phyloP scores from a whole-genome alignment of 2,113 vertebrate genomes.

The Uropsilus gracilis region DNA sequence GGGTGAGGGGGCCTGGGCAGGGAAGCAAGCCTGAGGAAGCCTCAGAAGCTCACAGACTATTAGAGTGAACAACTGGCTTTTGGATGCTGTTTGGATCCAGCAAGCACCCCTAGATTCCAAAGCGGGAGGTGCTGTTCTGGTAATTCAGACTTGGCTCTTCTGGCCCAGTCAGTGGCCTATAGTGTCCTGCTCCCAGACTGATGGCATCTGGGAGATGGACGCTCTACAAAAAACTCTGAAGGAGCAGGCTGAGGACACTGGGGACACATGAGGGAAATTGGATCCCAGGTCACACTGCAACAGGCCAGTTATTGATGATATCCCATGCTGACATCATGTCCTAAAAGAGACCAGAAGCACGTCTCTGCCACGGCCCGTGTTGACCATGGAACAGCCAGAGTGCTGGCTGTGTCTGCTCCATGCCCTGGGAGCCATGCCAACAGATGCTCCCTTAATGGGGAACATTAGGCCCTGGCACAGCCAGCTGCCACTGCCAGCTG shows the following conservation, averaged over 20 bases:
- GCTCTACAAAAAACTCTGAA: neutral
- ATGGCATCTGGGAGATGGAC: neutral
- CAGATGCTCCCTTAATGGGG: constrained; percentile 55
- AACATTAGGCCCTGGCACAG: neutral
- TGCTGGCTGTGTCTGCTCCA: neutral
- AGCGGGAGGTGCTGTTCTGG: neutral
- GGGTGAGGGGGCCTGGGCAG: neutral
- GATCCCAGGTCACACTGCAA: neutral
- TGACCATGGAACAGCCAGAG: neutral
- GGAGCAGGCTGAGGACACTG: neutral
- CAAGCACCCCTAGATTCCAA: neutral
- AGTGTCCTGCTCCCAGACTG: neutral
- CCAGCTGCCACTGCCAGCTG: constrained; percentile 36
- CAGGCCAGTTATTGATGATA: neutral
- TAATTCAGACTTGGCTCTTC: neutral
- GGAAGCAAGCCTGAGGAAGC: no score
- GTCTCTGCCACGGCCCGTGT: fast-evolving
- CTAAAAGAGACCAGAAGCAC: constrained; percentile 12
- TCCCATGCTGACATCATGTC: constrained; percentile 2
- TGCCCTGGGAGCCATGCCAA: neutral
- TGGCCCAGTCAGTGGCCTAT: neutral
- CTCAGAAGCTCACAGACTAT: neutral
- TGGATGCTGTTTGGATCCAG: neutral
- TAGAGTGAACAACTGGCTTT: neutral
- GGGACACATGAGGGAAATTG: neutral